Evolutionary conservation across 2,113 vertebrate species (phyloP), one percentile per base, ranked within the genome.

Genomic region (Ciconia boyciana): DNA sequence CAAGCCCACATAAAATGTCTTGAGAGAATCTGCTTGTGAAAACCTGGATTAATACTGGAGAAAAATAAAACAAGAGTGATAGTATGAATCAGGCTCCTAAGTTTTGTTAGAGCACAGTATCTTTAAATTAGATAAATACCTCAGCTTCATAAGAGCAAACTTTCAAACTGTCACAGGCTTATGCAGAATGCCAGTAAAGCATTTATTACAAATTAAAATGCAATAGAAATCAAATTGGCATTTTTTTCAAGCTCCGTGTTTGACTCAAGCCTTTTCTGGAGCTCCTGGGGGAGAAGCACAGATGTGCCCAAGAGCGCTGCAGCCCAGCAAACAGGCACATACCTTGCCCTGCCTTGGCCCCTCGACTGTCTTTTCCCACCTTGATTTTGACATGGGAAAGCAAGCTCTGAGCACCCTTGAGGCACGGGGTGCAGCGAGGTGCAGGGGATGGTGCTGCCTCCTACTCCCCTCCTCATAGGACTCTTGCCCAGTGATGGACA

Each of bases 171-270:
- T 87, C 28, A 60, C 28, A 83, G 74, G 64, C 87, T 96, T 86
- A 94, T 92, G 62, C 85, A 94, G 68, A 97, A 94, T 29, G 49
- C 83, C 62, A 93, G 60, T 87, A 93, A 94, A 97, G 60, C 6
- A 84, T 85, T 96, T 94, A 86, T 90, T 94, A 66, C 80, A 97
- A 96, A 96, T 95, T 91, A 90, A 96, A 96, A 96, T 90, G n/a
- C 68, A 78, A 74, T 57, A 92, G 78, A 97, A 97, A 87, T 89
- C 8, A 54, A 76, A 93, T 10, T 49, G 72, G 51, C 12, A 9
- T 19, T 94, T 93, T 95, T 95, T 82, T 66, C 54, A 95, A 93
- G 46, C 34, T 96, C 52, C 70, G 9, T 58, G 7, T 94, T 97
- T 83, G 44, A 57, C 51, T 88, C 31, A n/a, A 55, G 7, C 48